A percentile compares a stretch with the other conserved stretches of the same genome.
Evolutionary conservation across 1,140 invertebrate genomes (phyloP).

Genomic region (Zaprionus ghesquierei): DNA sequence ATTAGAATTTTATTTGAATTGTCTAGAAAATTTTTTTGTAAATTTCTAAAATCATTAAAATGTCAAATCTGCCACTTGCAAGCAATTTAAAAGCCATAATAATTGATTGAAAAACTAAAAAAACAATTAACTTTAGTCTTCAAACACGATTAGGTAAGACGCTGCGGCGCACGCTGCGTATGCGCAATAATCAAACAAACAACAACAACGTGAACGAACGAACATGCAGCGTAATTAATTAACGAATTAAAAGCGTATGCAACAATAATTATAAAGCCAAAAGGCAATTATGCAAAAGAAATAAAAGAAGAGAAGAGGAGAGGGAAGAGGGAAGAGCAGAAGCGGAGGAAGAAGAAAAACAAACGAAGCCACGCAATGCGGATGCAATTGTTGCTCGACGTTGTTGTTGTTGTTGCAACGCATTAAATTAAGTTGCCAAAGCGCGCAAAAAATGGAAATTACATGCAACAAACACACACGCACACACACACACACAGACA

Average conservation of each 20-base stretch:
- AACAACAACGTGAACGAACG: background rate
- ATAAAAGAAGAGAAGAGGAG: conserved; percentile 17
- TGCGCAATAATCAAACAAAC: conserved; percentile 45
- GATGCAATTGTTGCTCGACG: conserved; percentile 65
- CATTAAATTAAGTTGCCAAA: conserved; percentile 82
- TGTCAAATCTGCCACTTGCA: too few species aligned
- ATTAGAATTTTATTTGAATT: background rate
- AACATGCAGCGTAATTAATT: conserved; percentile 65
- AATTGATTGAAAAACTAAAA: background rate
- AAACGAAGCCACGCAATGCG: conserved; percentile 70
- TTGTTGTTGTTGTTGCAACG: conserved; percentile 66
- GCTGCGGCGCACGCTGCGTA: conserved; percentile 43
- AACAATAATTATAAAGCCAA: conserved; percentile 77
- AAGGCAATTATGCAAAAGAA: conserved; percentile 73
- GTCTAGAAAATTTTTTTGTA: too few species aligned
- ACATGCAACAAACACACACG: conserved; percentile 55
- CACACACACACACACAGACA: conserved; percentile 36
- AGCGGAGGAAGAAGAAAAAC: conserved; percentile 27
- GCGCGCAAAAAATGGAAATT: conserved; percentile 78
- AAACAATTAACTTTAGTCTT: background rate
- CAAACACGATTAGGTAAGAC: conserved; percentile 3
- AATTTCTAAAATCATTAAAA: too few species aligned
- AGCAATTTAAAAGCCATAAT: too few species aligned
- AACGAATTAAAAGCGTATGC: conserved; percentile 77
- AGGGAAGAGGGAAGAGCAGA: too few species aligned